A percentile compares a stretch with the other conserved stretches of the same genome.
Conservation (phyloP, 2,888 invertebrate species). For the Aelia acuminata region DNA sequence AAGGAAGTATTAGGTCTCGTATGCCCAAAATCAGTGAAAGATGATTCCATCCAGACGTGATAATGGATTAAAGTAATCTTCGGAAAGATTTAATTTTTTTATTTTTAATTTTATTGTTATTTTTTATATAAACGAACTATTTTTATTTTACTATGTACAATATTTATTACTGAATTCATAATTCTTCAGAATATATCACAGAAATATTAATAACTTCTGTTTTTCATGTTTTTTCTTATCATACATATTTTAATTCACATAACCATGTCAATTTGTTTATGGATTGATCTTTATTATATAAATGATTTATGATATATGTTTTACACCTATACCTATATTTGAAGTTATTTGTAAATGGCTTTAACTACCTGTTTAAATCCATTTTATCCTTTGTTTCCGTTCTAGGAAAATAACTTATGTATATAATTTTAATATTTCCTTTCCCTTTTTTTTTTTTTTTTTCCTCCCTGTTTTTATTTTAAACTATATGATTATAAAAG, state of each 20-base stretch:
- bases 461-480: neutral
- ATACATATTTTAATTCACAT: neutral
- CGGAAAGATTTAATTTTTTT: conserved; percentile 20
- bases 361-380: neutral
- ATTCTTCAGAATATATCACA: conserved; percentile 46
- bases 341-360: neutral
- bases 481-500: neutral
- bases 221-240: neutral
- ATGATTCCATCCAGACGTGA: conserved; percentile 59
- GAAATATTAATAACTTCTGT: neutral
- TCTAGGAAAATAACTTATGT: conserved; percentile 32
- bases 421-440: conserved; percentile 49
- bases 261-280: neutral
- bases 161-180: conserved; percentile 18
- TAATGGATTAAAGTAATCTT: conserved; percentile 50
- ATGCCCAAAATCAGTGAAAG: conserved; percentile 52
- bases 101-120: conserved; percentile 38
- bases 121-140: conserved; percentile 42
- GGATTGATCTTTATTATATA: neutral
- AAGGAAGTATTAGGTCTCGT: conserved; percentile 61
- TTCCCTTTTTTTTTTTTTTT: neutral
- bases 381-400: conserved; percentile 42
- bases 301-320: neutral
- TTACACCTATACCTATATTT: neutral
- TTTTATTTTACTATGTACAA: conserved; percentile 16